Percentiles rank a stretch among this genome's conserved stretches.
These are phyloP conservation scores for Ptilorrhoa leucosticta DNA, from an alignment of 2,113 vertebrate genomes.

Conservation along the genomic window DNA sequence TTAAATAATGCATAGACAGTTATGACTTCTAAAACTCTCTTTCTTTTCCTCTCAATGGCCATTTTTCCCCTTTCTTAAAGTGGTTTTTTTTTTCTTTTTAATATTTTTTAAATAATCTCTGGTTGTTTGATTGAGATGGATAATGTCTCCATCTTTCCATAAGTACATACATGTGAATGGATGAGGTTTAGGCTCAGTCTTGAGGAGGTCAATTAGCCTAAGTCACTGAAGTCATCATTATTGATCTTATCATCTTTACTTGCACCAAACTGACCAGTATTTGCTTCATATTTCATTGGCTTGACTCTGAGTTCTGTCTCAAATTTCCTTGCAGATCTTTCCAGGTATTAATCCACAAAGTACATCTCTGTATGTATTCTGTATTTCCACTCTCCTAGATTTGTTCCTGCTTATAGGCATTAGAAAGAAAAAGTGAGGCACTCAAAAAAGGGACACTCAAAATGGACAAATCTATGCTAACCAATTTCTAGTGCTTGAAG, in stretches of 20 bases:
- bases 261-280: not conserved
- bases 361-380: not conserved
- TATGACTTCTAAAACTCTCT: not conserved
- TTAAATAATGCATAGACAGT: not conserved
- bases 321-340: not conserved
- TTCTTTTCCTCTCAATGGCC: not conserved
- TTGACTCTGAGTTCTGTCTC: not conserved
- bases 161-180: rapidly evolving
- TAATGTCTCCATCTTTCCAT: not conserved
- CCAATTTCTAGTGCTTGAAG: not conserved
- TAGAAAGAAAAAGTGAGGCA: not conserved
- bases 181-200: not conserved
- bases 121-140: not conserved
- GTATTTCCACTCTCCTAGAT: not conserved
- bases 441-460: not conserved
- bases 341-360: not conserved
- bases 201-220: not conserved
- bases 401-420: not conserved
- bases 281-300: not conserved
- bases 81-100: not conserved
- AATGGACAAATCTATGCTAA: not conserved
- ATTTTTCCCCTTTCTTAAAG: not conserved
- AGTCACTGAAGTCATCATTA: not conserved
- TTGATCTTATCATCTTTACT: not conserved
- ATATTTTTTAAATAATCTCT: not conserved